Evolutionary conservation across 2,797 vertebrate species (phyloP), one percentile per base, ranked within the genome.

Genomic region (Thunnus albacares): DNA sequence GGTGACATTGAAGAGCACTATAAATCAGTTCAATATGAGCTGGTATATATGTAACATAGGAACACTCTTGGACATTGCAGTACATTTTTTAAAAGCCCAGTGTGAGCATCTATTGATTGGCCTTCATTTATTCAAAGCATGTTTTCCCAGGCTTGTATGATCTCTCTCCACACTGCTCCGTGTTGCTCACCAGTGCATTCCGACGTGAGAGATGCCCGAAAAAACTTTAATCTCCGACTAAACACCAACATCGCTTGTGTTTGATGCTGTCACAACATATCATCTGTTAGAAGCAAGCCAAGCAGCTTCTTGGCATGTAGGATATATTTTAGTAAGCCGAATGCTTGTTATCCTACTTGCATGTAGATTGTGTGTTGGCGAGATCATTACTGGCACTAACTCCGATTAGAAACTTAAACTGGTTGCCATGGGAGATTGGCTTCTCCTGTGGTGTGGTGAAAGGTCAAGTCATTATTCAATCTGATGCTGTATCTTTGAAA

Each of bases 391-490:
- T 22, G 30, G 24, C 22, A 2, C 20, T 1, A 11, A 22, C 26
- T 67, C 26, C 1, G 26, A 55, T 69, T 38, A 24, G 45, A 81
- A 64, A 49, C 41, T 41, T 57, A 17, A 71, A 75, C 56, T 30
- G 7, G 81, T 82, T 89, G 88, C 85, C 77, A 75, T 55, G 52
- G 89, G 79, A 79, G 71, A 79, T 60, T 1, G 49, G 65, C 58
- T 51, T 64, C 66, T 85, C 66, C 63, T 22, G 63, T 47, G 47
- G 74, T 1, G 60, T 22, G 66, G 74, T 26, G 66, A 81, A 87
- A 90, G 74, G 90, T 83, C 74, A 84, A 70, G 66, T 80, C 77
- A 75, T 87, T 83, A 77, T 70, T 77, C 60, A 82, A 59, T 59
- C 56, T 49, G 70, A 60, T 73, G 65, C 70, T 47, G 71, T 4